These are phyloP conservation scores for Coilia nasus DNA, from an alignment of 2,797 vertebrate genomes.

Conservation along the genomic window DNA sequence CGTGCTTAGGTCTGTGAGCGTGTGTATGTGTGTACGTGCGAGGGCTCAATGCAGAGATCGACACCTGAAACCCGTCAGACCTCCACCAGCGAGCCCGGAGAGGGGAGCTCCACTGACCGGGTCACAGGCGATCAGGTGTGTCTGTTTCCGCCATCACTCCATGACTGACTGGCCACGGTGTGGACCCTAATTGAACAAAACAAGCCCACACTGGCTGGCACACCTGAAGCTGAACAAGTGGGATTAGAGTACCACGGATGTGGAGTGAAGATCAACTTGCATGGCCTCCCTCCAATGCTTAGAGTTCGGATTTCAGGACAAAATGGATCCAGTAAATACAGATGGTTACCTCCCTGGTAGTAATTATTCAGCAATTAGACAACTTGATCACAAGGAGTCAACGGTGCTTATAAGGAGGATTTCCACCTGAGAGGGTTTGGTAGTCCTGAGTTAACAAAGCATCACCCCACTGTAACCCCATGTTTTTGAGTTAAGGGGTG, in stretches of 20 bases:
- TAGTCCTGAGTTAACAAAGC: not conserved
- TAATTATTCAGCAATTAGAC: conserved; percentile 15
- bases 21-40: not conserved
- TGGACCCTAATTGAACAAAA: not conserved
- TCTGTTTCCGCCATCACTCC: not conserved
- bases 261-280: not conserved
- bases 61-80: not conserved
- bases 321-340: not conserved
- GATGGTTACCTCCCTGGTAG: not conserved
- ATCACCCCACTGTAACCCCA: not conserved
- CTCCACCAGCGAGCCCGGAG: not conserved
- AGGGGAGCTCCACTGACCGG: not conserved
- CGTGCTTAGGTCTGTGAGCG: not conserved
- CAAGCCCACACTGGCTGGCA: not conserved
- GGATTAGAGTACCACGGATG: not conserved
- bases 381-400: conserved; percentile 6
- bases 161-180: not conserved
- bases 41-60: not conserved
- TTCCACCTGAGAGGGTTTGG: not conserved
- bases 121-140: not conserved
- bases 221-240: not conserved
- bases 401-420: not conserved
- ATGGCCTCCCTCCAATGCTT: not conserved
- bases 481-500: no score
- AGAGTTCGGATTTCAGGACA: not conserved